Percentiles rank a stretch among this genome's conserved stretches.
These are phyloP conservation scores for Cotesia typhae DNA, from an alignment of 1,140 invertebrate genomes.

Conservation along the genomic window DNA sequence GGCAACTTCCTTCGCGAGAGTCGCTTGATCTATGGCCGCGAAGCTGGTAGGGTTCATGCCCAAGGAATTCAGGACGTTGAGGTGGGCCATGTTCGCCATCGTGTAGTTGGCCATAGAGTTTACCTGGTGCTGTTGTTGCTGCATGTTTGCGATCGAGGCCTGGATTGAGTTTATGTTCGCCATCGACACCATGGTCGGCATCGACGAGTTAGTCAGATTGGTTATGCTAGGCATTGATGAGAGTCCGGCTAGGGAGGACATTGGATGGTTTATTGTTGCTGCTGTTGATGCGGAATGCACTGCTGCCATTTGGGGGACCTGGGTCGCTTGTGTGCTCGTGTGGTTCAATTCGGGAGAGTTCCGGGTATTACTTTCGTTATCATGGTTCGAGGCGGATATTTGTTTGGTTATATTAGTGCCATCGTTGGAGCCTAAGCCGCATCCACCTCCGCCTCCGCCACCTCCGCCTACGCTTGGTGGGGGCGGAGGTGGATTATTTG, in stretches of 20 bases:
- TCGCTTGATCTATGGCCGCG: constrained; percentile 67
- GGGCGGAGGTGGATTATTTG: constrained; percentile 66
- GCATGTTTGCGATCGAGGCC: constrained; percentile 50
- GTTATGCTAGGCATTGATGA: constrained; percentile 52
- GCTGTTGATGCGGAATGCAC: constrained; percentile 46
- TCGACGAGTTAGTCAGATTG: constrained; percentile 43
- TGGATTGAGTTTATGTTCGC: constrained; percentile 45
- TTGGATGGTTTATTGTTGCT: constrained; percentile 48
- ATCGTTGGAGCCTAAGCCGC: constrained; percentile 26
- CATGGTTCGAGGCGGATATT: constrained; percentile 54
- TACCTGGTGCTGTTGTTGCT: constrained; percentile 10
- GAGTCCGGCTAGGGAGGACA: constrained; percentile 45
- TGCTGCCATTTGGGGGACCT: constrained; percentile 48
- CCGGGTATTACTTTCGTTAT: constrained; percentile 52
- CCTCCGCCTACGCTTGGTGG: constrained; percentile 57
- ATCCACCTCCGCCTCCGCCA: constrained; percentile 42
- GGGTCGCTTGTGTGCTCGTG: constrained; percentile 45
- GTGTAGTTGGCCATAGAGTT: constrained; percentile 50
- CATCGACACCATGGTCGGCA: constrained; percentile 45
- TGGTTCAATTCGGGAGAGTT: constrained; percentile 66
- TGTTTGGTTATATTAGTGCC: constrained; percentile 18
- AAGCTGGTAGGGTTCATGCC: constrained; percentile 50
- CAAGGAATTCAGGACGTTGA: constrained; percentile 58
- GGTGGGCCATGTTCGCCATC: constrained; percentile 54
- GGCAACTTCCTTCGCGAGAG: constrained; percentile 78